Evolutionary conservation across 1,140 invertebrate species (phyloP).

Genomic region (Ptiloglossa arizonensis): DNA sequence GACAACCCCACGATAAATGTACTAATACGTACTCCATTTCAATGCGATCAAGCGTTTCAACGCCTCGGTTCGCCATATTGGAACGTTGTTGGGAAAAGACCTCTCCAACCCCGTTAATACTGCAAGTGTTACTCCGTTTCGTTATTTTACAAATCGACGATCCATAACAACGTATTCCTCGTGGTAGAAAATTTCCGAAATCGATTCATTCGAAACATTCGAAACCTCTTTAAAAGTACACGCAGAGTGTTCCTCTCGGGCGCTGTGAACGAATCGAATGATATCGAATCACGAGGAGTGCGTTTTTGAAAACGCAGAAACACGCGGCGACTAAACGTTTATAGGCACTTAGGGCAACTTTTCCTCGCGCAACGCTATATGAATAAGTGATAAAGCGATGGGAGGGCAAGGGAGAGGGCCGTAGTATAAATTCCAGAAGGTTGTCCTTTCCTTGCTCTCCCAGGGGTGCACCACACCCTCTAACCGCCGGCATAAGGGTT

Average conservation of each 20-base stretch:
- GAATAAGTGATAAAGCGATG: slow-evolving; percentile 79
- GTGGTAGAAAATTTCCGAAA: too few species aligned
- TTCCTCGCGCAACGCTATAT: slow-evolving; percentile 78
- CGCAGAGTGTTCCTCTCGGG: background rate
- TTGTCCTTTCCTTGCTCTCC: slow-evolving; percentile 75
- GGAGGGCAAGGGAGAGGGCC: slow-evolving; percentile 68
- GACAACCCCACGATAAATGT: too few species aligned
- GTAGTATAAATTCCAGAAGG: slow-evolving; percentile 79
- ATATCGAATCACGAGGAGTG: slow-evolving; percentile 57
- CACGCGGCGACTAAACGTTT: slow-evolving; percentile 77
- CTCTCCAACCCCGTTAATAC: too few species aligned
- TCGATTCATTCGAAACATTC: background rate
- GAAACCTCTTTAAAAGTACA: background rate
- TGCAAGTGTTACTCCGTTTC: too few species aligned
- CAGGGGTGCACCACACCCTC: slow-evolving; percentile 70
- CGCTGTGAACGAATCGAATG: slow-evolving; percentile 28
- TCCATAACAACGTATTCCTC: too few species aligned
- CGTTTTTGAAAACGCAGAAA: slow-evolving; percentile 62
- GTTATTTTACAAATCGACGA: too few species aligned
- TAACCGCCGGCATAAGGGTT: slow-evolving; percentile 77
- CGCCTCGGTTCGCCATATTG: too few species aligned
- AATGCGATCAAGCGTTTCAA: too few species aligned
- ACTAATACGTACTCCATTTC: too few species aligned
- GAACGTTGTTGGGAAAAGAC: too few species aligned
- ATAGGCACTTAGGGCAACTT: slow-evolving; percentile 77